Percentiles rank a stretch among this genome's conserved stretches.
These are phyloP conservation scores for Chrysemys picta DNA, from an alignment of 2,113 vertebrate genomes.

Conservation along the genomic window DNA sequence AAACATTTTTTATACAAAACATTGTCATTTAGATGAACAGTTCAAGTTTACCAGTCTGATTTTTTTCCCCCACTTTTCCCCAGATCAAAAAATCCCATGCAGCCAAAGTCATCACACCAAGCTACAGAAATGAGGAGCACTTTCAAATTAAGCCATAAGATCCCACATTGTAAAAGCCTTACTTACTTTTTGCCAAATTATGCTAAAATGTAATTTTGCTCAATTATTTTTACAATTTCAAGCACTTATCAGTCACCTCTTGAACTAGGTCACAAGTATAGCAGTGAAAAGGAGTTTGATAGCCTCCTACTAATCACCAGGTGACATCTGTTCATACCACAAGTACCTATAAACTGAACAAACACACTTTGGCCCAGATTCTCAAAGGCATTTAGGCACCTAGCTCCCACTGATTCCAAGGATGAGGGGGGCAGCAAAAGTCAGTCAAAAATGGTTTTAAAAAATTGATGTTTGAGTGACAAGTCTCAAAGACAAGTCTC, in stretches of 20 bases:
- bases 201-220: background rate
- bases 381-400: conserved; percentile 6
- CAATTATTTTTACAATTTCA: background rate
- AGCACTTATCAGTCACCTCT: background rate
- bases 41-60: background rate
- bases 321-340: conserved; percentile 5
- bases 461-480: background rate
- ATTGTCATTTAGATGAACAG: background rate
- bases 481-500: background rate
- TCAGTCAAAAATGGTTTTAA: background rate
- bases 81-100: background rate
- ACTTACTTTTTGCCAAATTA: conserved; percentile 50
- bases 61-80: background rate
- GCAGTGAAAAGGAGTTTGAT: background rate
- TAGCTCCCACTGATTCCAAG: background rate
- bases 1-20: background rate
- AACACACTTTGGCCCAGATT: background rate
- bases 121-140: conserved; percentile 19
- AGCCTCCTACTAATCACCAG: background rate
- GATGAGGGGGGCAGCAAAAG: background rate
- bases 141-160: background rate
- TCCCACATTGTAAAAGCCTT: background rate
- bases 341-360: background rate
- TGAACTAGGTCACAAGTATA: background rate
- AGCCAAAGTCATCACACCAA: background rate